A percentile compares a stretch with the other conserved stretches of the same genome.
These are phyloP conservation scores for Parasteatoda lunata DNA, from an alignment of 2,888 invertebrate genomes.

Conservation along the genomic window DNA sequence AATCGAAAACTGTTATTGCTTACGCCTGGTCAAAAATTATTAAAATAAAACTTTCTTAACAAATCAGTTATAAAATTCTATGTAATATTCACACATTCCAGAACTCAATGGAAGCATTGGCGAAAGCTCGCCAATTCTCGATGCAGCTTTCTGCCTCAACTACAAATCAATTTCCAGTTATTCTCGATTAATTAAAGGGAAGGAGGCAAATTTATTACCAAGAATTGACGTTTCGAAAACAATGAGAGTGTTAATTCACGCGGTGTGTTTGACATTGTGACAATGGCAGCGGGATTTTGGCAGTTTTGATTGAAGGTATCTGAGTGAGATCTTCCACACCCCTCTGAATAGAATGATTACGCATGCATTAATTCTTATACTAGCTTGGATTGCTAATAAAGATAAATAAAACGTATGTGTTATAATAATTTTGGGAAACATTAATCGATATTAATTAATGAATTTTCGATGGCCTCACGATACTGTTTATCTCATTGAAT, in stretches of 20 bases:
- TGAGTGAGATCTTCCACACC: not conserved
- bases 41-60: too few species aligned
- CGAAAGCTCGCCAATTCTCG: not conserved
- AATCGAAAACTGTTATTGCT: too few species aligned
- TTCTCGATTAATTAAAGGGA: not conserved
- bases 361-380: too few species aligned
- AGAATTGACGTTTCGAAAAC: constrained; percentile 43
- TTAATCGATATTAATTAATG: too few species aligned
- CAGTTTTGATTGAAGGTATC: not conserved
- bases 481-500: too few species aligned
- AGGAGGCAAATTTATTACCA: constrained; percentile 9
- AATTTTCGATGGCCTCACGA: too few species aligned
- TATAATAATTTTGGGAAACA: too few species aligned
- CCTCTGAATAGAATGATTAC: not conserved
- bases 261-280: constrained; percentile 27
- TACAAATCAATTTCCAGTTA: not conserved
- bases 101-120: not conserved
- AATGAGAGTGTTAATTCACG: constrained; percentile 33
- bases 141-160: not conserved
- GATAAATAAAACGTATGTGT: too few species aligned
- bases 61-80: too few species aligned
- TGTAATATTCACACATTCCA: too few species aligned
- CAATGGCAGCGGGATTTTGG: constrained; percentile 2
- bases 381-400: too few species aligned
- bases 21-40: too few species aligned